A percentile compares a stretch with the other conserved stretches of the same genome.
phyloP scores from a whole-genome alignment of 1,140 invertebrate genomes.

The Uloborus diversus region DNA sequence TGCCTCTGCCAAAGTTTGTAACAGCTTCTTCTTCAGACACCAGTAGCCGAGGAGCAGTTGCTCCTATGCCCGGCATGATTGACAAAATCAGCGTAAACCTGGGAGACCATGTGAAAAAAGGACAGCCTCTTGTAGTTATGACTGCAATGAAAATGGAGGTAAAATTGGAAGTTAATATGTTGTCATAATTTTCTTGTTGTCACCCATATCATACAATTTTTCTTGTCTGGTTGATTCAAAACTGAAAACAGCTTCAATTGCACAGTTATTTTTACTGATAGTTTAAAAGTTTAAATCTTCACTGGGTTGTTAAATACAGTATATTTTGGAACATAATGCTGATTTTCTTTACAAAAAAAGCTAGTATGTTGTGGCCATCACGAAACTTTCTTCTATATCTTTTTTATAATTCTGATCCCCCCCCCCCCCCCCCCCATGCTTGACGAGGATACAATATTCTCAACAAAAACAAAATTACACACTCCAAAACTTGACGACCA shows the following conservation, averaged over 20 bases:
- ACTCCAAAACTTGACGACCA: too few species aligned
- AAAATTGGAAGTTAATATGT: conserved; percentile 25
- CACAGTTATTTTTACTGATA: not conserved
- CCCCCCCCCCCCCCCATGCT: too few species aligned
- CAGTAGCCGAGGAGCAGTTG: conserved; percentile 71
- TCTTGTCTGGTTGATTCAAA: not conserved
- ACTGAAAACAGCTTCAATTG: not conserved
- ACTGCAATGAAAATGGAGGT: conserved; percentile 99
- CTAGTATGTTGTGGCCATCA: too few species aligned
- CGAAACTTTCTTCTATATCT: too few species aligned
- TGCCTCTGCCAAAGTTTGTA: conserved; percentile 67
- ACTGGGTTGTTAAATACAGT: not conserved
- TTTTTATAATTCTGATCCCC: too few species aligned
- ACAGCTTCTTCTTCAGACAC: conserved; percentile 60
- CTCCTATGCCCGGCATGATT: conserved; percentile 95
- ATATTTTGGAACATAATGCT: not conserved
- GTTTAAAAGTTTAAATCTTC: not conserved
- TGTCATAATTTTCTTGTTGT: not conserved
- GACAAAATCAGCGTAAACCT: conserved; percentile 86
- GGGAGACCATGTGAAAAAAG: conserved; percentile 81
- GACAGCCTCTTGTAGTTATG: conserved; percentile 87
- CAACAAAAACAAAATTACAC: too few species aligned
- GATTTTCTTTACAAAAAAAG: not conserved
- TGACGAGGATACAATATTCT: too few species aligned
- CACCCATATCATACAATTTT: not conserved